Conservation (phyloP, 2,113 vertebrate genomes). For the Stomatorhinus ivindoensis region DNA sequence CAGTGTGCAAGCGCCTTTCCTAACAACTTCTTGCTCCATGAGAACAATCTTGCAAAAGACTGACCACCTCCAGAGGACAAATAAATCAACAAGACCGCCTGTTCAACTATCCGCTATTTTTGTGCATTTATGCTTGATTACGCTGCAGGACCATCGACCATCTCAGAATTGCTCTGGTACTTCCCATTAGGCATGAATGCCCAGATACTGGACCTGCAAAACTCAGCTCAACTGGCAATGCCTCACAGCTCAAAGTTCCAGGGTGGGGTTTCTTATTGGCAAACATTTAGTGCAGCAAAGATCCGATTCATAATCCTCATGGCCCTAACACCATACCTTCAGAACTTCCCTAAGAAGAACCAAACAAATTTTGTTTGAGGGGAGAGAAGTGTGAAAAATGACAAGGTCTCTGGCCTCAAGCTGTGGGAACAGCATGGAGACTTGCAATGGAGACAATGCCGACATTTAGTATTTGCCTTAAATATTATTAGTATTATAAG, state of each 20-base stretch:
- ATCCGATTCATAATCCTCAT: not conserved
- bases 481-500: no score
- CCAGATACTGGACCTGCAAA: not conserved
- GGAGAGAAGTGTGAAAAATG: no score
- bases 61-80: not conserved
- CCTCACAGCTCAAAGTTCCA: not conserved
- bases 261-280: not conserved
- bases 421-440: not conserved
- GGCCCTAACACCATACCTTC: not conserved
- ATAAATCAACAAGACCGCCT: not conserved
- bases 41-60: not conserved
- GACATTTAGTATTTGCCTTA: not conserved
- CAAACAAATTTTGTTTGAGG: not conserved
- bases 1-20: not conserved
- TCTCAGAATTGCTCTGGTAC: not conserved
- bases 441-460: not conserved
- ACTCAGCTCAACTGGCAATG: not conserved
- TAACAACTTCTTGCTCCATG: not conserved
- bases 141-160: not conserved
- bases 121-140: not conserved
- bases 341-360: not conserved
- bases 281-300: not conserved
- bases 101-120: not conserved
- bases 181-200: not conserved
- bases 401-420: not conserved